phyloP scores from a whole-genome alignment of 2,797 vertebrate genomes.

The Sebastes kiyomatsui region DNA sequence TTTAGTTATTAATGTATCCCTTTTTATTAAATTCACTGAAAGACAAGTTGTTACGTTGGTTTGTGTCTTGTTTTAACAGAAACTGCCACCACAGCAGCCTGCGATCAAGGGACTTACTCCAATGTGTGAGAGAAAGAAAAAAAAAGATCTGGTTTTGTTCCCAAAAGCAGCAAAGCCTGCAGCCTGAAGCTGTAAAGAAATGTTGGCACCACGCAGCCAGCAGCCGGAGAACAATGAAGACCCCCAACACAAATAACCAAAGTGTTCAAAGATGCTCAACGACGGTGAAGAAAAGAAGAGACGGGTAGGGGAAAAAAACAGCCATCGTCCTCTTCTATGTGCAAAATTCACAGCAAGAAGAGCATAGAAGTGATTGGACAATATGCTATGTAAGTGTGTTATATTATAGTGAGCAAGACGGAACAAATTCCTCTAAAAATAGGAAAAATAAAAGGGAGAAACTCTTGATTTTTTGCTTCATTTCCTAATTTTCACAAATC shows the following conservation, averaged over 20 bases:
- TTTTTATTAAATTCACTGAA: no score
- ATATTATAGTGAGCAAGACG: neutral
- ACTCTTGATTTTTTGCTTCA: neutral
- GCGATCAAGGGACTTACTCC: neutral
- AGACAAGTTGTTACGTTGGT: no score
- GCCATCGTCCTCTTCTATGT: neutral
- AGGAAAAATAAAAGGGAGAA: neutral
- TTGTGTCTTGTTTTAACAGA: no score
- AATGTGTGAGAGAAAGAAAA: neutral
- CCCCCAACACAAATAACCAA: neutral
- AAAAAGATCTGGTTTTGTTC: neutral
- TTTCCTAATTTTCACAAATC: neutral
- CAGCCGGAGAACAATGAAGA: neutral
- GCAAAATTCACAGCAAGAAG: neutral
- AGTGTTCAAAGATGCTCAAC: neutral
- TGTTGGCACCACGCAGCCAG: neutral
- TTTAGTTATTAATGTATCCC: no score
- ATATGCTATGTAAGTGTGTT: neutral
- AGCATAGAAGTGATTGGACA: neutral
- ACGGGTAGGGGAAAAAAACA: neutral
- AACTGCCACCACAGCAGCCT: no score
- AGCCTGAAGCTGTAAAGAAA: neutral
- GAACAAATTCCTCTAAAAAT: conserved; percentile 14
- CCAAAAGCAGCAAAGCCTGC: neutral
- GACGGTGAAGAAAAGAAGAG: neutral